phyloP scores from a whole-genome alignment of 2,113 vertebrate genomes.

The Platanista minor region DNA sequence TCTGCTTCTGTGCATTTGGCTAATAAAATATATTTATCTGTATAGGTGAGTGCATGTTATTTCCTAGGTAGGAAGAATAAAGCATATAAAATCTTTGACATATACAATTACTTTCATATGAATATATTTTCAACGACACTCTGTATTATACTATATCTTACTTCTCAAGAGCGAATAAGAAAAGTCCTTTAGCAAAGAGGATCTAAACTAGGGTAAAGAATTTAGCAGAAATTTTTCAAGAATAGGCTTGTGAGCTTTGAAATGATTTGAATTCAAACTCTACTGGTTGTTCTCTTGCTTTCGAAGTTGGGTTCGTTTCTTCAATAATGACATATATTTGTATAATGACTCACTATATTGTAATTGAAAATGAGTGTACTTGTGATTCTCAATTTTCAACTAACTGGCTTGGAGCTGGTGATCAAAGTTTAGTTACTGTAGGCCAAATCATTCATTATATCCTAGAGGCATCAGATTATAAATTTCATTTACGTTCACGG shows the following conservation, averaged over 20 bases:
- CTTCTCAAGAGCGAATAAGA: slow-evolving; percentile 18
- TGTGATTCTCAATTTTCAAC: background rate
- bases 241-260: background rate
- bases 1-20: background rate
- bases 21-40: background rate
- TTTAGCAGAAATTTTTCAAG: background rate
- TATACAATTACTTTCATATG: background rate
- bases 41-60: background rate
- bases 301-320: background rate
- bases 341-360: background rate
- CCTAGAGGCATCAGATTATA: background rate
- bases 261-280: background rate
- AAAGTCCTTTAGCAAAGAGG: background rate
- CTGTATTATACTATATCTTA: background rate
- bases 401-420: background rate
- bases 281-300: slow-evolving; percentile 2
- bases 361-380: background rate
- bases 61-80: background rate
- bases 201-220: background rate
- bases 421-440: background rate
- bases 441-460: background rate
- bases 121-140: background rate
- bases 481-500: background rate
- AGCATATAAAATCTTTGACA: background rate
- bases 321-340: background rate